phyloP scores from a whole-genome alignment of 2,113 vertebrate species.

The Atlantisia rogersi region DNA sequence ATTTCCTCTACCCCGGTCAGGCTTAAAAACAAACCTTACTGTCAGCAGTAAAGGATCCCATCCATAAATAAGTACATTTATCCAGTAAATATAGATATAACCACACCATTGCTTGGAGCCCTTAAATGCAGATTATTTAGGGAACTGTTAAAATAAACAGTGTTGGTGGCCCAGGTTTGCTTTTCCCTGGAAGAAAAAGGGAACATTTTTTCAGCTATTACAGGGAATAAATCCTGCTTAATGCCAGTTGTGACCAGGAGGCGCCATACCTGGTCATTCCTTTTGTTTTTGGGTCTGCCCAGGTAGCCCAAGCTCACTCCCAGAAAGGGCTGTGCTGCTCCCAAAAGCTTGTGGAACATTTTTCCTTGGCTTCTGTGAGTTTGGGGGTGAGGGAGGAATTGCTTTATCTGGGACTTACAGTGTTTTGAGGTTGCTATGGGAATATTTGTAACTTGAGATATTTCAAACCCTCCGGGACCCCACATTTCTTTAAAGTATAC shows the following conservation, averaged over 20 bases:
- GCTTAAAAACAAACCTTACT: conserved; percentile 49
- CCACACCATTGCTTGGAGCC: not conserved
- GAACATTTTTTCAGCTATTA: not conserved
- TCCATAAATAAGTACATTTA: conserved; percentile 44
- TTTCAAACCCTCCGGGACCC: not conserved
- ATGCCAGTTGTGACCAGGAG: not conserved
- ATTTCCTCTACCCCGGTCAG: conserved; percentile 73
- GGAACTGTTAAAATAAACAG: not conserved
- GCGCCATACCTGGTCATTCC: not conserved
- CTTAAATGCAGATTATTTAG: not conserved
- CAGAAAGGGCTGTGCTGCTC: not conserved
- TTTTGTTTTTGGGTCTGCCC: not conserved
- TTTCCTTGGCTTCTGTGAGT: not conserved
- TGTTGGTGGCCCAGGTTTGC: not conserved
- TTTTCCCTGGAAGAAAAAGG: not conserved
- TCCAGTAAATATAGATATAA: not conserved
- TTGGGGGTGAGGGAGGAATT: not conserved
- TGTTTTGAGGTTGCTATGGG: not conserved
- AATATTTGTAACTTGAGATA: not conserved
- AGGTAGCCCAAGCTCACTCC: not conserved
- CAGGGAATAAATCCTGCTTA: not conserved
- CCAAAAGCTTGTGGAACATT: not conserved
- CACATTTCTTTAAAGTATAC: not conserved
- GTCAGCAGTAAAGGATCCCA: not conserved
- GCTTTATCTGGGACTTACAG: not conserved